Base-by-base conservation (phyloP, 2,888 invertebrate genomes). In the Torymus tubicola region DNA sequence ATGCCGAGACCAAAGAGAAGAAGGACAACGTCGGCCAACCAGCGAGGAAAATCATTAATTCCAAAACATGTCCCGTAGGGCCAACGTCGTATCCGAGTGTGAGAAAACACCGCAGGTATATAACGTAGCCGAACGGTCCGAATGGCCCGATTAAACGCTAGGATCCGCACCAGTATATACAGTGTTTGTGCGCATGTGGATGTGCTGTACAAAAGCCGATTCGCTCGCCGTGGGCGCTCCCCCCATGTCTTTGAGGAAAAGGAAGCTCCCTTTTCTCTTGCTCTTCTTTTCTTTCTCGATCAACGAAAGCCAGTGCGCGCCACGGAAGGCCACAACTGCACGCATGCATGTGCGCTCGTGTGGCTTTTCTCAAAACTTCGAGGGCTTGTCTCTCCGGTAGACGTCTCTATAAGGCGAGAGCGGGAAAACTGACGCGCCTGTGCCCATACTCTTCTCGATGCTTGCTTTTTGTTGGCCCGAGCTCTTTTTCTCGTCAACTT, bases 1-100 rank as follows among this genome's bases (percentile, higher is more conserved):
- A 14, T 11, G n/a, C 21, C 21, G 11, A 8, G 0, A 52, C 50
- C 42, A 69, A 14, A 42, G n/a, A 24, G 11, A 42, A 42, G 42
- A 16, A 5, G 16, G 8, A 8, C 14, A 18, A 1, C n/a, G 24
- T 24, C 12, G 24, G 53, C 16, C 2, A 57, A 14, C 18, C n/a
- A 24, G 50, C 13, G 53, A 52, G 69, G 42, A 80, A 76, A 80
- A 68, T 80, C 76, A 80, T 76, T 67, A 80, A 80, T 80, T 80
- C 80, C 72, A 72, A 80, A 80, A 80, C 76, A 76, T 65, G 76
- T 65, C 42, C 50, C 4, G 53, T 31, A 31, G 42, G 14, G 14
- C 11, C 2, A 13, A 5, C 55, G 21, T 2, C 8, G 31, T 13
- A n/a, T 18, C 31, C 24, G 72, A 80, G 80, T 71, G 80, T 75